Conservation (phyloP, 35 echinoderm and acorn worm genomes). For the Chiridota heheva region DNA sequence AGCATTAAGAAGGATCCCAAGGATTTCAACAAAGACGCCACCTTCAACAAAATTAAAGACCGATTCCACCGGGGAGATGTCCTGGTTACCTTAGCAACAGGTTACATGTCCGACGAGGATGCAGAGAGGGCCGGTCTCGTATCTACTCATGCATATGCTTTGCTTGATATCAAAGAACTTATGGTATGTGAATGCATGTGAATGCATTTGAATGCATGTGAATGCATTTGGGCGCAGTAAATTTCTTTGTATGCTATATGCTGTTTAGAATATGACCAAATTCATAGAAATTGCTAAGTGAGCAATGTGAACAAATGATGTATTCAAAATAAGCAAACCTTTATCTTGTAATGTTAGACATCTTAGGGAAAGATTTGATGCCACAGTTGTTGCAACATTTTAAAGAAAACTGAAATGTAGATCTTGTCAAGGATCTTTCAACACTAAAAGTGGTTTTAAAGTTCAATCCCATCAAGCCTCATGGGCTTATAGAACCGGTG, state of each 20-base stretch:
- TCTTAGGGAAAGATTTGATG: no score
- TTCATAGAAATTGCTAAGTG: no score
- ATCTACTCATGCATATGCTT: conserved; percentile 93
- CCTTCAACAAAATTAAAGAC: conserved; percentile 70
- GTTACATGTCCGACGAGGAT: conserved; percentile 70
- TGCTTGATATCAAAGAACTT: conserved; percentile 89
- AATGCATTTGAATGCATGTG: no score
- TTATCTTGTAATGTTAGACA: no score
- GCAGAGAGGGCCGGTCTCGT: conserved; percentile 92
- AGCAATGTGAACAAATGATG: no score
- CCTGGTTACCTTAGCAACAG: conserved; percentile 90
- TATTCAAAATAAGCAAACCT: no score
- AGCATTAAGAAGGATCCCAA: conserved; percentile 48
- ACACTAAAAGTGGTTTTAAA: no score
- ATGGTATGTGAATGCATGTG: conserved; percentile 45
- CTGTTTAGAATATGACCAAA: background rate
- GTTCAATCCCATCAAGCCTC: no score
- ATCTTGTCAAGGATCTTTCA: no score
- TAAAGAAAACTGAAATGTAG: no score
- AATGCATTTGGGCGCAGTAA: background rate
- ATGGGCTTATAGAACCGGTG: no score
- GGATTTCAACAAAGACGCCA: conserved; percentile 79
- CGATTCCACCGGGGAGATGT: conserved; percentile 86
- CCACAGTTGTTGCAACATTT: no score
- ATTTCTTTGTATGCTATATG: background rate